phyloP scores from a whole-genome alignment of 2,113 vertebrate genomes.

The Indicator maculatus region DNA sequence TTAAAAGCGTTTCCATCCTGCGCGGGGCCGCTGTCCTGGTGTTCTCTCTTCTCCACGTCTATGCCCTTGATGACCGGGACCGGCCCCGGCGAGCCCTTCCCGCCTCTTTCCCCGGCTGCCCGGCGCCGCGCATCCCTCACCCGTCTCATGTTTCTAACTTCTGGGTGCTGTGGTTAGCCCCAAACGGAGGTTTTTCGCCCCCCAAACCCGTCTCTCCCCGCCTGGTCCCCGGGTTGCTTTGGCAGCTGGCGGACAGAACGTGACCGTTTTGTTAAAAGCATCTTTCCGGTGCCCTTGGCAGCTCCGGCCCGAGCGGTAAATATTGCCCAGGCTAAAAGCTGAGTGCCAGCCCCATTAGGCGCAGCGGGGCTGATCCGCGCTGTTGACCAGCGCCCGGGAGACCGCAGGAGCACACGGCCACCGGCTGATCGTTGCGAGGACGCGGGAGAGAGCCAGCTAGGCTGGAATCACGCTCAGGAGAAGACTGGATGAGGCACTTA shows the following conservation, averaged over 20 bases:
- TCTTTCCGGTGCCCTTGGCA: background rate
- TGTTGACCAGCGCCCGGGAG: background rate
- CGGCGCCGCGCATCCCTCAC: background rate
- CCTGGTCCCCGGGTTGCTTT: accelerated
- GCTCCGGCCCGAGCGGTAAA: background rate
- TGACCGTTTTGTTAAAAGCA: background rate
- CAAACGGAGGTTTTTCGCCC: accelerated
- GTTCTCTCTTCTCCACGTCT: background rate
- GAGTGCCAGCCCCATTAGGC: background rate
- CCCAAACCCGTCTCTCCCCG: background rate
- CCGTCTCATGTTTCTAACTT: accelerated
- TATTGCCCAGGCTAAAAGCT: background rate
- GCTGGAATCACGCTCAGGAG: too few relatives aligned
- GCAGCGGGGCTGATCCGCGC: background rate
- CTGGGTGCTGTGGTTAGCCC: accelerated
- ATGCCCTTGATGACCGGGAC: background rate
- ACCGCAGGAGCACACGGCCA: accelerated
- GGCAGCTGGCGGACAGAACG: background rate
- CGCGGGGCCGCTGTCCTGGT: background rate
- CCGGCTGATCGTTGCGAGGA: accelerated
- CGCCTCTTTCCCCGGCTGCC: background rate
- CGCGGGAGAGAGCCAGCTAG: accelerated
- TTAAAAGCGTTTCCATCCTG: accelerated
- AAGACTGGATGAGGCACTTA: too few relatives aligned
- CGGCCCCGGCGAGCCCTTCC: background rate